These are phyloP conservation scores for Cynopterus sphinx DNA, from an alignment of 2,797 vertebrate genomes.

Conservation along the genomic window DNA sequence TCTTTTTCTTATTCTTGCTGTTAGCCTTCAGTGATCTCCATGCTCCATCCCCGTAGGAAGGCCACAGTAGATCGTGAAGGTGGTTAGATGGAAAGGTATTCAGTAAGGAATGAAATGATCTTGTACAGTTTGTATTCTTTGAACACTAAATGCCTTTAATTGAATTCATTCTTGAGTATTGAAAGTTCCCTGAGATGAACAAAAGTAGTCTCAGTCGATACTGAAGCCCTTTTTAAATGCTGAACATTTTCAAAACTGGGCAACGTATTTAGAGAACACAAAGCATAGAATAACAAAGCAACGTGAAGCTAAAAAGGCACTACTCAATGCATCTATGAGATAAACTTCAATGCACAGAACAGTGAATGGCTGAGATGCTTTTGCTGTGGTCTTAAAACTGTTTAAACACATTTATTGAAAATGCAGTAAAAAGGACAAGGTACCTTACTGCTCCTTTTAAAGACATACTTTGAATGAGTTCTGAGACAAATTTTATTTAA, in stretches of 20 bases:
- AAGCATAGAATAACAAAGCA: slow-evolving; percentile 24
- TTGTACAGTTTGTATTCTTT: background rate
- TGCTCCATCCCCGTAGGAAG: background rate
- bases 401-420: slow-evolving; percentile 44
- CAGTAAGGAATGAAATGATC: background rate
- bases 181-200: slow-evolving; percentile 76
- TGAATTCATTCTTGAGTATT: slow-evolving; percentile 57
- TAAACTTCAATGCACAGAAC: background rate
- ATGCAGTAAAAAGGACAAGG: slow-evolving; percentile 26
- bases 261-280: slow-evolving; percentile 52
- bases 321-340: slow-evolving; percentile 63
- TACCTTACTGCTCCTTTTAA: background rate
- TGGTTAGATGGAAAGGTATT: background rate
- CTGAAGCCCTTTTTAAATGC: slow-evolving; percentile 67
- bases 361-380: background rate
- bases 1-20: background rate
- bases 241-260: slow-evolving; percentile 53
- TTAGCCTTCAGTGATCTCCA: background rate
- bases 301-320: slow-evolving; percentile 67
- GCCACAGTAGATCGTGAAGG: background rate
- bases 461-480: slow-evolving; percentile 25
- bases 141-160: slow-evolving; percentile 54
- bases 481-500: background rate
- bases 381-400: slow-evolving; percentile 27
- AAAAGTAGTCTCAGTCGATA: slow-evolving; percentile 67